Evolutionary conservation across 2,113 vertebrate species (phyloP).

Genomic region (Nyctereutes procyonoides): DNA sequence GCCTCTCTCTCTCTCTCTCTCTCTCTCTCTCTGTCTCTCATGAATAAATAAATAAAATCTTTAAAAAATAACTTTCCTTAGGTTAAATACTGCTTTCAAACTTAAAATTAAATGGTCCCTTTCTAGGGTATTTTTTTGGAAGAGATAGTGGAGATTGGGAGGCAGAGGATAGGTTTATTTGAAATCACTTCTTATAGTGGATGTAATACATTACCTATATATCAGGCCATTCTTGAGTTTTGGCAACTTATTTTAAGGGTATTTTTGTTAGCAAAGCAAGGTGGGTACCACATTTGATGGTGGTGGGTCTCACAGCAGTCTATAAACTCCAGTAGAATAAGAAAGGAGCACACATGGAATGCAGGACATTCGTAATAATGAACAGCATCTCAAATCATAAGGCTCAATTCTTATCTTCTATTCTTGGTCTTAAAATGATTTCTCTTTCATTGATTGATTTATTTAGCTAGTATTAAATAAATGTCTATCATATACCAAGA

Average conservation of each 20-base stretch:
- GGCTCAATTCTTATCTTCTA: neutral
- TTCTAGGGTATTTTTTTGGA: neutral
- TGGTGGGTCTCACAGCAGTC: neutral
- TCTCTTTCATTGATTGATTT: neutral
- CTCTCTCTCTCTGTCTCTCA: no score
- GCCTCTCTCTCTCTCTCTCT: no score
- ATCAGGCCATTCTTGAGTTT: neutral
- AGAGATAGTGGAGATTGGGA: neutral
- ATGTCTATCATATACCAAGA: neutral
- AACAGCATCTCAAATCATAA: neutral
- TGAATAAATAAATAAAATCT: no score
- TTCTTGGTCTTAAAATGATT: neutral
- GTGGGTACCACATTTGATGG: neutral
- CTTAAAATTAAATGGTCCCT: neutral
- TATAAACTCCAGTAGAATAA: neutral
- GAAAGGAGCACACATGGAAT: neutral
- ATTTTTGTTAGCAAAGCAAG: neutral
- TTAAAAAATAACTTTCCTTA: neutral
- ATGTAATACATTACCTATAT: neutral
- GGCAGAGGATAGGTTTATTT: neutral
- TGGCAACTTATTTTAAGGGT: neutral
- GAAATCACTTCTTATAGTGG: neutral
- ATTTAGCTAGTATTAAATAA: conserved; percentile 5
- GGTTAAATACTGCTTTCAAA: neutral
- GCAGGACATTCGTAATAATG: neutral